Evolutionary conservation across 2,797 vertebrate species (phyloP), one percentile per base, ranked within the genome.

Genomic region (Miichthys miiuy): DNA sequence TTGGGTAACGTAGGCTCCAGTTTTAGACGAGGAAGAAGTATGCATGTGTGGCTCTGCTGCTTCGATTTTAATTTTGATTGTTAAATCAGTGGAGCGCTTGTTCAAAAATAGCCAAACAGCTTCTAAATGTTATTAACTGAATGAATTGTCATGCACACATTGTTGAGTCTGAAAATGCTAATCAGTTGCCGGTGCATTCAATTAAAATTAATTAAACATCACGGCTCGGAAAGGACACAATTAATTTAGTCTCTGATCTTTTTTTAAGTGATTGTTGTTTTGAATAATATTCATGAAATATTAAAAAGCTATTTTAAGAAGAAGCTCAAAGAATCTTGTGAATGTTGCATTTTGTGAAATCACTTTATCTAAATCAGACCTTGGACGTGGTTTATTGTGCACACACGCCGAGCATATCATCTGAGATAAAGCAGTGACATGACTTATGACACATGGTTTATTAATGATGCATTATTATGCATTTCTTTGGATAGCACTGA

Each of bases 401-500:
- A 21, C 44, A 23, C 25, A 34, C 44, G 8, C 42, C 20, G 6
- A 63, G 17, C 7, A 20, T 16, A 4, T 21, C 4, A 10, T 20
- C 14, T 4, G 0, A 47, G 30, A 27, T 16, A 11, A 9, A 60
- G 70, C 61, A 27, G 30, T 14, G 2, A 27, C 16, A 8, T 54
- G 21, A 63, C 27, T 52, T 5, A 5, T 23, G 34, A 41, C 55
- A 30, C 6, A 11, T 10, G 12, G 1, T 60, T 48, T 69, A 77
- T 69, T 78, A 51, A 79, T 64, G 25, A 1, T 14, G 14, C 65
- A 21, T 23, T 38, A 42, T 50, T 47, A 52, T 51, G 23, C 17
- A 16, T 67, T 65, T 51, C 56, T 75, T 17, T 5, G 48, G 21
- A 71, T 52, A 25, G 34, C 57, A 6, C 20, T 1, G 62, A 62